Evolutionary conservation across 2,113 vertebrate genomes (phyloP), one percentile per base, ranked within the genome.

Genomic region (Oncorhynchus kisutch): DNA sequence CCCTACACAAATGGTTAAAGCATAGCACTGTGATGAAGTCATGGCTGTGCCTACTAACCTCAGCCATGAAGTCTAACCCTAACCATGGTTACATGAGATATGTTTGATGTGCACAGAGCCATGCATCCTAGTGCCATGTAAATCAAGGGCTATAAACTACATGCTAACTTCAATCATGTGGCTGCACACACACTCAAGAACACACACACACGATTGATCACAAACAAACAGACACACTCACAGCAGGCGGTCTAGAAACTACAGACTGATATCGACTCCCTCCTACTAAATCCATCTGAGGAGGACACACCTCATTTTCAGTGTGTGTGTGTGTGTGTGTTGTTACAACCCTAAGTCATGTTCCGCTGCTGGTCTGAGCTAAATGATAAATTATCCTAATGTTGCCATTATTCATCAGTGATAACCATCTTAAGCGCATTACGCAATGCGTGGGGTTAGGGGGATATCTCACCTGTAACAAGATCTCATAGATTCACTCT

Each of bases 371-470:
- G 59, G 77, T 72, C 65, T 29, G 8, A 75, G 70, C 18, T 14
- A 45, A 22, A 6, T 24, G 27, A 78, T 77, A 72, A 76, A 78
- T 81, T 74, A 48, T 25, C 24, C 62, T 82, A 79, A 76, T 70
- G 34, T 64, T 20, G 2, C 70, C 75, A 78, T 81, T 49, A 79
- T 31, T 78, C 68, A 81, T 62, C 12, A 72, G 70, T 62, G 18
- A 66, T 74, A 70, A 59, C 49, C 62, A 70, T 39, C 57, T 16
- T 25, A 59, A 75, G 59, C 66, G 62, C 25, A n/a, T 77, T 62
- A 71, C 22, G 25, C 72, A 69, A 59, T 59, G 59, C 68, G 74
- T 79, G 72, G 75, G 9, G 59, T 57, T 59, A 73, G 34, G 57
- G 39, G 39, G 39, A 45, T 45, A 45, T 11, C 12, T 45, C 8